Conservation (phyloP, 2,888 invertebrate species). For the Parnassius smintheus region DNA sequence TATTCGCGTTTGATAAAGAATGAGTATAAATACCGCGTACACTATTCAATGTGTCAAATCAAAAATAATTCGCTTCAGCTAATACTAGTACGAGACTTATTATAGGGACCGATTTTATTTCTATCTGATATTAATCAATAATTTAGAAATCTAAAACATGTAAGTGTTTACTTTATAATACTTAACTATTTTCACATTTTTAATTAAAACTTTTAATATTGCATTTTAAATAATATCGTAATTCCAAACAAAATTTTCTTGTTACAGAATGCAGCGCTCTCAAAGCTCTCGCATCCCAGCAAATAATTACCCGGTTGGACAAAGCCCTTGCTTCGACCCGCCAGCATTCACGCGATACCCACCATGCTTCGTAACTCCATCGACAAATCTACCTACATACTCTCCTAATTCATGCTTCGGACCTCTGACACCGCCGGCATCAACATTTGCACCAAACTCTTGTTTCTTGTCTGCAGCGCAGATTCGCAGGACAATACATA, state of each 20-base stretch:
- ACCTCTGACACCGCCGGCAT: background rate
- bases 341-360: conserved; percentile 3
- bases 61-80: background rate
- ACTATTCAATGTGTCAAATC: background rate
- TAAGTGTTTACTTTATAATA: no score
- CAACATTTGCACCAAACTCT: background rate
- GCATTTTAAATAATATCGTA: no score
- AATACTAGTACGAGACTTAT: no score
- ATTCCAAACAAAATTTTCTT: no score
- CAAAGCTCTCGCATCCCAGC: background rate
- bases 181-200: no score
- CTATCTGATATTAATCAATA: no score
- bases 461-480: conserved; percentile 15
- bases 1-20: conserved; percentile 15
- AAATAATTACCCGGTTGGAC: background rate
- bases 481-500: conserved; percentile 10
- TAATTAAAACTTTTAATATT: no score
- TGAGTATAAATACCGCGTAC: conserved; percentile 16
- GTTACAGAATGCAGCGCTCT: conserved; percentile 4
- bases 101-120: no score
- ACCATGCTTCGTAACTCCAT: background rate
- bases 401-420: conserved; percentile 4
- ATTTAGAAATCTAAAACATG: no score
- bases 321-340: background rate
- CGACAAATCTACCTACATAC: background rate